phyloP scores from a whole-genome alignment of 2,113 vertebrate species.

The Sinosuthora webbiana region DNA sequence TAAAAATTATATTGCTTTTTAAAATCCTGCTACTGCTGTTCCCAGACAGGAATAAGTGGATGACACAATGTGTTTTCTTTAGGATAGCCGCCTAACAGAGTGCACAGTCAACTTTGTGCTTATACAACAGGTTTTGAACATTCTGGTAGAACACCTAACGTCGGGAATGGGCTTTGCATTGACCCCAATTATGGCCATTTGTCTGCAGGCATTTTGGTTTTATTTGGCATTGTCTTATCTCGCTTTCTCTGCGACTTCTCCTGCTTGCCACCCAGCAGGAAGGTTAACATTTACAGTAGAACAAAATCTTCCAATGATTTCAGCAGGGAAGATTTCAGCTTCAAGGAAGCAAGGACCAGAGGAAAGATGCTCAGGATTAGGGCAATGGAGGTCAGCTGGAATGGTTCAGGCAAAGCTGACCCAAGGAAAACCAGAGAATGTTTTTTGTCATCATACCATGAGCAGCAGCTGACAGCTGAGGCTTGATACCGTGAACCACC shows the following conservation, averaged over 20 bases:
- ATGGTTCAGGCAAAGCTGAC: background rate
- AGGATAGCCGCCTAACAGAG: fast-evolving
- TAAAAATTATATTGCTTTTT: background rate
- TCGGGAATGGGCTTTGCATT: background rate
- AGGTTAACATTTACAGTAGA: background rate
- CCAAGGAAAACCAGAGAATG: background rate
- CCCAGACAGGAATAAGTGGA: background rate
- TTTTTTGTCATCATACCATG: fast-evolving
- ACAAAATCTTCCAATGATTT: background rate
- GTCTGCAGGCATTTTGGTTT: background rate
- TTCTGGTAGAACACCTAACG: background rate
- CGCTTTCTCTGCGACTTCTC: background rate
- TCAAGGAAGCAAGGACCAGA: background rate
- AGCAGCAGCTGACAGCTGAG: fast-evolving
- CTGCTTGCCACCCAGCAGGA: background rate
- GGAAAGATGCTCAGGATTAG: background rate
- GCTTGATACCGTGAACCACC: background rate
- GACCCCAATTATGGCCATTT: fast-evolving
- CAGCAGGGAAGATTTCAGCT: background rate
- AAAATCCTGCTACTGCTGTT: background rate
- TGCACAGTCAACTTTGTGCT: background rate
- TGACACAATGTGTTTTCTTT: background rate
- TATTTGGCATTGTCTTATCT: background rate
- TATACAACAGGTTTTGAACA: background rate
- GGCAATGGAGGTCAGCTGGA: background rate